Evolutionary conservation across 1,140 invertebrate species (phyloP), one percentile per base, ranked within the genome.

Genomic region (Trachymyrmex cornetzi): DNA sequence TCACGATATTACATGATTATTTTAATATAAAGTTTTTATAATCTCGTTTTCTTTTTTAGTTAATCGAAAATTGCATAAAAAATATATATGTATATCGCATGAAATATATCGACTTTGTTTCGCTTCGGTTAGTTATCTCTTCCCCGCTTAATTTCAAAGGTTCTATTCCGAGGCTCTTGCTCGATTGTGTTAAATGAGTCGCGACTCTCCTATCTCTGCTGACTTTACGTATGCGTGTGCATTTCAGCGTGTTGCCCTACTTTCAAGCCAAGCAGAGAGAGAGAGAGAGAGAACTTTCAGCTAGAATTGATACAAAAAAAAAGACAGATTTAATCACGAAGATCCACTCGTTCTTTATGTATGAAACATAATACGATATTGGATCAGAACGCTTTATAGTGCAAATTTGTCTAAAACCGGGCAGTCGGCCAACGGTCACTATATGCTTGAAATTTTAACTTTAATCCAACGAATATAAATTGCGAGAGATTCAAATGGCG

Each of bases 291-390:
- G 24, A 84, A 74, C 69, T 74, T 84, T 84, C 55, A 30, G 63
- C 24, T 48, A 14, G 16, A 74, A 74, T 19, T 61, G 80, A 74
- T 24, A 61, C 24, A 55, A 22, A 30, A 61, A 59, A 72, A 74
- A 69, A 66, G 53, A 74, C 34, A 61, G 48, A 81, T 81, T 81
- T 69, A 81, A 81, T 81, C 64, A 81, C 48, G 48, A 74, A 84
- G 55, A 74, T 84, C 16, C 67, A 59, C 71, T 82, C 69, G 80
- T 74, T 84, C 69, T 84, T 84, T 84, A 84, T 84, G 80, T 71
- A 84, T 84, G 38, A 74, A 74, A 84, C 80, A 61, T 84, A 84
- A 84, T 84, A 71, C 80, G 34, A 84, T 84, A 84, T 84, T 84
- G 80, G 80, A 74, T 61, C 80, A 53, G 48, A 74, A 61, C 53